These are phyloP conservation scores for Lepeophtheirus nordmannii DNA, from an alignment of 2,888 invertebrate species.

Conservation along the genomic window DNA sequence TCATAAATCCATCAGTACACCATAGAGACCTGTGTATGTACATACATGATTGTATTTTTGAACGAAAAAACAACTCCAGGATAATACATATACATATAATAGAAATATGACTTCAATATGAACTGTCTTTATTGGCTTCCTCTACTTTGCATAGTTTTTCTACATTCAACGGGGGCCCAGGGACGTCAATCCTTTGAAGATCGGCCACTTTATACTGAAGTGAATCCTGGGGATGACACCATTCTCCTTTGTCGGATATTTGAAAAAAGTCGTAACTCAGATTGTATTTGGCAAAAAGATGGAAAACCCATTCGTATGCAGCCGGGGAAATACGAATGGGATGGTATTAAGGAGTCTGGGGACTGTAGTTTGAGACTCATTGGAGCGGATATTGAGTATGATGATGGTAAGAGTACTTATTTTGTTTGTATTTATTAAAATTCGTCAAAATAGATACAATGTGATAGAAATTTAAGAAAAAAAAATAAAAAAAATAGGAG, in stretches of 20 bases:
- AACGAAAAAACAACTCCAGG: too few relatives aligned
- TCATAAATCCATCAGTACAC: neutral
- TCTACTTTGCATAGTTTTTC: neutral
- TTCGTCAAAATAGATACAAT: too few relatives aligned
- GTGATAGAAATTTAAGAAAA: too few relatives aligned
- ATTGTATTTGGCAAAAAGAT: slow-evolving; percentile 85
- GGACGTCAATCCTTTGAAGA: slow-evolving; percentile 59
- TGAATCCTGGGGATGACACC: slow-evolving; percentile 74
- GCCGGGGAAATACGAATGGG: slow-evolving; percentile 60
- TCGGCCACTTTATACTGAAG: slow-evolving; percentile 69
- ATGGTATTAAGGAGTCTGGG: slow-evolving; percentile 31
- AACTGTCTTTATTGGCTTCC: neutral
- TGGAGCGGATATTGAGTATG: slow-evolving; percentile 64
- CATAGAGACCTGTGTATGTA: too few relatives aligned
- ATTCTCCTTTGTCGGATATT: slow-evolving; percentile 66
- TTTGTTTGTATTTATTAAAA: too few relatives aligned
- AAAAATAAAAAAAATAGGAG: too few relatives aligned
- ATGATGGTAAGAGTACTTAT: slow-evolving; percentile 40
- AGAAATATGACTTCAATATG: neutral
- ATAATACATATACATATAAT: neutral
- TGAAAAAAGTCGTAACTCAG: slow-evolving; percentile 54
- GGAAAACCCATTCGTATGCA: slow-evolving; percentile 79
- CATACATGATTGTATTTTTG: too few relatives aligned
- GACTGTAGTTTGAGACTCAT: slow-evolving; percentile 75
- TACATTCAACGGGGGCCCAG: neutral